Evolutionary conservation across 2,797 vertebrate species (phyloP).

Genomic region (Myotis pilosus): DNA sequence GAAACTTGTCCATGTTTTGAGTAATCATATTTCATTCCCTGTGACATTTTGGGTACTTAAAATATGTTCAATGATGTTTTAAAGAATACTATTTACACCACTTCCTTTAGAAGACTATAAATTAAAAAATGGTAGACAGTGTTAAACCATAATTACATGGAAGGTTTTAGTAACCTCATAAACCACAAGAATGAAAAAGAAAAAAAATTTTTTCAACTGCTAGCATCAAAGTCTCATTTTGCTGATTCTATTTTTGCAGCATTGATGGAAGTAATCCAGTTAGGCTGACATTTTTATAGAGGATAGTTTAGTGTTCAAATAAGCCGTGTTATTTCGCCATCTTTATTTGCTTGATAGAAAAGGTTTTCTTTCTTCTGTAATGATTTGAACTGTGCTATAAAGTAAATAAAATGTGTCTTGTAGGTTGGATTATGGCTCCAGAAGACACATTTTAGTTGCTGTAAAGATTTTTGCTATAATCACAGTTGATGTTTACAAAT

Average conservation of each 20-base stretch:
- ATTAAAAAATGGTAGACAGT: slow-evolving; percentile 76
- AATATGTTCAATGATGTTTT: slow-evolving; percentile 51
- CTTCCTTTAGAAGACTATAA: slow-evolving; percentile 70
- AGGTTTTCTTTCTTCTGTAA: not conserved
- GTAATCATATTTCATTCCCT: slow-evolving; percentile 1
- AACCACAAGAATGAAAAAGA: slow-evolving; percentile 62
- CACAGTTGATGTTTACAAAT: slow-evolving; percentile 55
- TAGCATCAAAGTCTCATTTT: slow-evolving; percentile 69
- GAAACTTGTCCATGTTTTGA: slow-evolving; percentile 23
- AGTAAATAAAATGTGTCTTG: slow-evolving; percentile 43
- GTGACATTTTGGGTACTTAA: slow-evolving; percentile 43
- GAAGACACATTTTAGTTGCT: slow-evolving; percentile 27
- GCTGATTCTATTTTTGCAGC: slow-evolving; percentile 55
- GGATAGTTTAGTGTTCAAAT: slow-evolving; percentile 66
- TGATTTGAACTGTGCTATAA: slow-evolving; percentile 41
- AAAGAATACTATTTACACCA: slow-evolving; percentile 54
- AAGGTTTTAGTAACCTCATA: slow-evolving; percentile 66
- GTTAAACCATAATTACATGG: slow-evolving; percentile 76
- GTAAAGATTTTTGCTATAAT: slow-evolving; percentile 30
- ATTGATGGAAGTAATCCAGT: slow-evolving; percentile 62
- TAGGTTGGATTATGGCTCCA: not conserved
- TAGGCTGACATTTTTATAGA: slow-evolving; percentile 70
- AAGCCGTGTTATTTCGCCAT: slow-evolving; percentile 39
- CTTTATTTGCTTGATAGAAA: slow-evolving; percentile 60
- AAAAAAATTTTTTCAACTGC: not conserved